Evolutionary conservation across 2,888 invertebrate species (phyloP).

Genomic region (Heterodera filipjevi): DNA sequence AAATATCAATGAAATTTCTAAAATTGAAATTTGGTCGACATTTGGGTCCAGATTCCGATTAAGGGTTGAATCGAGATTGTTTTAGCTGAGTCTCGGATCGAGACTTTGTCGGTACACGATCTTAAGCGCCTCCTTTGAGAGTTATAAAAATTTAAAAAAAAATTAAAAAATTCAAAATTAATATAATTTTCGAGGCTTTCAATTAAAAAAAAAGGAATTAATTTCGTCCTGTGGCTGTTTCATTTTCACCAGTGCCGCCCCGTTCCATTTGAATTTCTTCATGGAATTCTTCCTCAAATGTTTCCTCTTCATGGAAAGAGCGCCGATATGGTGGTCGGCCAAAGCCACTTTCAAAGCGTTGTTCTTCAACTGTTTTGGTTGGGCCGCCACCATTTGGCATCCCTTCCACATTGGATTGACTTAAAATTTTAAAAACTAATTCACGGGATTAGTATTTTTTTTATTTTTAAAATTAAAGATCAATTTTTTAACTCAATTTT

Average conservation of each 20-base stretch:
- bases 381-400: conserved; percentile 34
- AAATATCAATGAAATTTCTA: too few relatives aligned
- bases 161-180: too few relatives aligned
- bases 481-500: background rate
- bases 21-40: too few relatives aligned
- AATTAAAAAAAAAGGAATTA: background rate
- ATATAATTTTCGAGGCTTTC: too few relatives aligned
- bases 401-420: conserved; percentile 10
- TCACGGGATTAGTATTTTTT: too few relatives aligned
- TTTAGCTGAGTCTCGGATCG: too few relatives aligned
- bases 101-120: too few relatives aligned
- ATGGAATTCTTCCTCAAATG: conserved; percentile 61
- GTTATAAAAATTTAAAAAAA: too few relatives aligned
- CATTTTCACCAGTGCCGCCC: conserved; percentile 7
- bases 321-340: conserved; percentile 39
- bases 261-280: conserved; percentile 60
- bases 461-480: too few relatives aligned
- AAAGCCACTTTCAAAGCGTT: conserved; percentile 10
- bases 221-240: conserved; percentile 8
- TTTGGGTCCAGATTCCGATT: too few relatives aligned
- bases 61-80: too few relatives aligned
- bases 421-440: background rate
- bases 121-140: too few relatives aligned
- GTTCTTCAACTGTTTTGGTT: conserved; percentile 49
- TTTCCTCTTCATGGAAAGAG: conserved; percentile 56